A percentile compares a stretch with the other conserved stretches of the same genome.
Conservation (phyloP, 2,888 invertebrate species). For the Erebia aethiops region DNA sequence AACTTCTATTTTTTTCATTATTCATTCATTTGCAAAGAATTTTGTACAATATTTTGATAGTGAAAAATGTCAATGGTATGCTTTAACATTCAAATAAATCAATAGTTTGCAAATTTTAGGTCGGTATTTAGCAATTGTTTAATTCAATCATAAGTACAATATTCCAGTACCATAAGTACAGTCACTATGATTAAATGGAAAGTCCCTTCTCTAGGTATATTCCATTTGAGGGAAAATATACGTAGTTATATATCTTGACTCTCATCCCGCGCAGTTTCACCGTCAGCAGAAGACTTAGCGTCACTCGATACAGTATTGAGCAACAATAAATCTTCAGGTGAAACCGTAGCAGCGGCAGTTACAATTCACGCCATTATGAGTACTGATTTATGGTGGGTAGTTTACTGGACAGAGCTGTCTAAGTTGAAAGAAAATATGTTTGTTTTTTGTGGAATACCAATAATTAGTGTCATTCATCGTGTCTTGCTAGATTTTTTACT, state of each 20-base stretch:
- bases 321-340: slow-evolving; percentile 40
- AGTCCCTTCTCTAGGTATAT: neutral
- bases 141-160: no score
- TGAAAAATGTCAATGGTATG: no score
- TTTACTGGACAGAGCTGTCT: slow-evolving; percentile 15
- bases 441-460: no score
- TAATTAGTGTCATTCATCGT: no score
- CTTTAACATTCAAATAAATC: no score
- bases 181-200: neutral
- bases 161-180: no score
- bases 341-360: slow-evolving; percentile 35
- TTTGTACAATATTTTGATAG: neutral
- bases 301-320: slow-evolving; percentile 44
- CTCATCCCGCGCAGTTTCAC: neutral
- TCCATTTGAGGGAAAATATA: neutral
- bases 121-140: no score
- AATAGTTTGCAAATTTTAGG: no score
- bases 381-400: slow-evolving; percentile 37
- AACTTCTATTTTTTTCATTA: no score
- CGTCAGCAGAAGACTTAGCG: slow-evolving; percentile 38
- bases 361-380: slow-evolving; percentile 37
- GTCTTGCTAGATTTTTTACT: no score
- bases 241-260: neutral
- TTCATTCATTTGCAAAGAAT: neutral
- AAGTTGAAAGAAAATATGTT: no score